Evolutionary conservation across 2,113 vertebrate species (phyloP), one percentile per base, ranked within the genome.

Genomic region (Grammomys surdaster): DNA sequence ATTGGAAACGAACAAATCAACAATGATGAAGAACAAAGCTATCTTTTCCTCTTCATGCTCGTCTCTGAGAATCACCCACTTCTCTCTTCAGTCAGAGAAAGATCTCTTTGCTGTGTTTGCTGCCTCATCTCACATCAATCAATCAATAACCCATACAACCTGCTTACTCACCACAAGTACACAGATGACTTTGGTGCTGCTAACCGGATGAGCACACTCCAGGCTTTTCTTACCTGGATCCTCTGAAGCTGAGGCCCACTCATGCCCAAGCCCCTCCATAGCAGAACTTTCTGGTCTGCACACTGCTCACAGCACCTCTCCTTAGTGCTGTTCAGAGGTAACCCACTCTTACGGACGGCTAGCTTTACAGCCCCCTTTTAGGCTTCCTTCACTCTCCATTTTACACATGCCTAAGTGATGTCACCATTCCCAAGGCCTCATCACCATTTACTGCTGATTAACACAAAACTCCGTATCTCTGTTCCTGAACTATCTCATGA

Each of bases 361-460:
- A 43, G 31, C 36, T 86, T 91, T n/a, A 10, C 7, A 78, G 80
- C 86, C 26, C 8, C n/a, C 87, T 84, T n/a, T 85, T n/a, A 80
- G 54, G 76, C 46, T 72, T 88, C 80, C 77, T 94, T 88, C 48
- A 54, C 19, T 81, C 87, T 89, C 75, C 33, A 65, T 86, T 72
- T 91, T 72, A 82, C 48, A 80, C 88, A 93, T 70, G 48, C 26
- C 43, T 93, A 8, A 46, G 36, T 48, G 11, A 67, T 54, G 8
- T 46, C 54, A 65, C 91, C 77, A 73, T 65, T 93, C 54, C 77
- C 33, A 36, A 58, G 72, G 24, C 58, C 88, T 87, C 58, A 58
- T 95, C 26, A 86, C 54, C 51, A 67, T 92, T 92, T 89, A 81
- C n/a, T 51, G 31, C 36, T 76, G 16, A 89, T 93, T 93, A 72